Percentiles rank a stretch among this genome's conserved stretches.
Conservation (phyloP, 1,140 invertebrate genomes). For the Caenorhabditis inopinata region DNA sequence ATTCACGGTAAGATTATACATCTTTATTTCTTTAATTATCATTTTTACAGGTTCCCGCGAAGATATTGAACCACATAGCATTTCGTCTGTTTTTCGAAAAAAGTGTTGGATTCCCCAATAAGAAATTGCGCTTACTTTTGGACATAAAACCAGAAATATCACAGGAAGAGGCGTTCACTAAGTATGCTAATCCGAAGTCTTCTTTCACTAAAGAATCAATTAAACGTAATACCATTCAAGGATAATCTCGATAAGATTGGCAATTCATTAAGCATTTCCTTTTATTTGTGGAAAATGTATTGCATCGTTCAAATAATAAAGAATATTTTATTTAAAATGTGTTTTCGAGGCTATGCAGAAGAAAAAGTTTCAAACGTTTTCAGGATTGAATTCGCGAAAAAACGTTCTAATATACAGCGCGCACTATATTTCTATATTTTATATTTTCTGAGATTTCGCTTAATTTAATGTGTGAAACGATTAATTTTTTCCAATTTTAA, state of each 20-base stretch:
- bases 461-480: too few species aligned
- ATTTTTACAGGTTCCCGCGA: constrained; percentile 12
- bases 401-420: too few species aligned
- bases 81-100: constrained; percentile 40
- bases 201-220: not conserved
- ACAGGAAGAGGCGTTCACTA: not conserved
- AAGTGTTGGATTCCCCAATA: constrained; percentile 31
- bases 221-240: not conserved
- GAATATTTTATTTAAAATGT: too few species aligned
- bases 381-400: too few species aligned
- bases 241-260: not conserved
- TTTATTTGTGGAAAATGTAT: too few species aligned
- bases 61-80: not conserved
- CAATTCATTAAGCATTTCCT: too few species aligned
- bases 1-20: not conserved
- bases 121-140: constrained; percentile 21
- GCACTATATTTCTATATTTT: too few species aligned
- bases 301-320: too few species aligned
- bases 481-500: too few species aligned
- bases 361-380: too few species aligned
- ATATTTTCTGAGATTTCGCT: too few species aligned
- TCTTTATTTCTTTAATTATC: not conserved
- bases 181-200: not conserved
- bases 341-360: too few species aligned
- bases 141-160: constrained; percentile 11